Evolutionary conservation across 2,888 invertebrate species (phyloP), one percentile per base, ranked within the genome.

Genomic region (Sminthurides aquaticus): DNA sequence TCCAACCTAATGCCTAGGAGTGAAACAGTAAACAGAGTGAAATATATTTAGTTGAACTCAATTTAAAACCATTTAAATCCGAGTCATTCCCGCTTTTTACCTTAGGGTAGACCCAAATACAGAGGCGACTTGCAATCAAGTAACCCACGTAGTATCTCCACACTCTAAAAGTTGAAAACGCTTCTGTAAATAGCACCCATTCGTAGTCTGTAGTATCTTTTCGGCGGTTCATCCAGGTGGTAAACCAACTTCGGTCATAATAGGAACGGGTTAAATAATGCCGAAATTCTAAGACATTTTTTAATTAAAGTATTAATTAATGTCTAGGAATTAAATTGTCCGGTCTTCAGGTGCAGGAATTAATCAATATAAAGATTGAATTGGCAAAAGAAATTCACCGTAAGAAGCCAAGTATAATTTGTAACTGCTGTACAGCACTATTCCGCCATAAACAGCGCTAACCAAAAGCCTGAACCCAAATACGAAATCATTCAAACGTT

Each of bases 141-240:
- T 71, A 71, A 0, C 60, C 15, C 0, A 55, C 57, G 57, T 67
- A 34, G 43, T 34, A 34, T 5, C 70, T 70, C 69, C 70, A 59
- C 62, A 57, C n/a, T 66, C 60, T 1, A 72, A 28, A 5, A 26
- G 57, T 66, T 11, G 64, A 28, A 25, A 57, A 29, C 3, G 64
- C 1, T 8, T 43, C 26, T 1, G 64, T 57, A 62, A 73, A 86
- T 64, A 82, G 81, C 75, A 79, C 82, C 89, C 89, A 89, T 80
- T 89, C 89, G 75, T 82, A 80, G 78, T 89, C 89, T 24, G 87
- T 83, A 26, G 80, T 78, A 79, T 89, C 89, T 79, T 83, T 83
- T 68, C 81, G 81, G 73, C 83, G 80, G 28, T 79, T 77, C 57
- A 85, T 71, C 73, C 84, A 78, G 11, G 86, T 60, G 80, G 78